Base-by-base conservation (phyloP, 2,113 vertebrate species). In the Meles meles region DNA sequence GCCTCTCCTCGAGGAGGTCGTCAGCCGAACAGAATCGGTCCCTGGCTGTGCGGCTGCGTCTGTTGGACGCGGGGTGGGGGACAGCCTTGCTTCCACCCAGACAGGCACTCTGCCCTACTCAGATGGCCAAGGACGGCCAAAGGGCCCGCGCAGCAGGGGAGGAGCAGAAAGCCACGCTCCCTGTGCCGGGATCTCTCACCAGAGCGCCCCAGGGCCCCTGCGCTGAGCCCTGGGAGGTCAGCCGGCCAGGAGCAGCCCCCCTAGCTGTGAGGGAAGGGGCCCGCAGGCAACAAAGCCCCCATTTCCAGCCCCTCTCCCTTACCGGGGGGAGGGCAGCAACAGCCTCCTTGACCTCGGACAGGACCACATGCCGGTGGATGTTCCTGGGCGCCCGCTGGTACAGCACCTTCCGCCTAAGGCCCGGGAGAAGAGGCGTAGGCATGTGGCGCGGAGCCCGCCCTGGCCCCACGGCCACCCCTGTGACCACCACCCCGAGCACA, bases 281-380 rank as follows among this genome's bases (percentile, higher is more conserved):
- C 57, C 42, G 15, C 57, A 14, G 3, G 10, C 44, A 10, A 90
- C 74, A 72, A 77, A 5, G 14, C 42, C 52, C 37, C 72, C 0
- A 0, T n/a, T 18, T 4, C 44, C 1, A 44, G 34, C 29, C 29
- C 1, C 0, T 0, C 29, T 0, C 63, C 90, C 99, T 99, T 98
- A 99, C 99, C 97, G 99, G 98, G 94, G 99, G 99, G 88, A 99
- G 98, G 1, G 99, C 98, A 2, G 99, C 99, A 0, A 99, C 99
- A n/a, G 99, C 99, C 94, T 99, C 99, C 98, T 99, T 99, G 97
- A 99, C 99, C 98, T 99, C 99, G 0, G 99, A 99, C 65, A 99
- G 99, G 88, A 99, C 98, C 93, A 99, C 99, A 0, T 99, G 99
- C 67, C 99, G 99, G 98, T 99, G 99, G 98, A 99, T 99, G 81